Evolutionary conservation across 2,888 invertebrate species (phyloP), one percentile per base, ranked within the genome.

Genomic region (Ormia ochracea): DNA sequence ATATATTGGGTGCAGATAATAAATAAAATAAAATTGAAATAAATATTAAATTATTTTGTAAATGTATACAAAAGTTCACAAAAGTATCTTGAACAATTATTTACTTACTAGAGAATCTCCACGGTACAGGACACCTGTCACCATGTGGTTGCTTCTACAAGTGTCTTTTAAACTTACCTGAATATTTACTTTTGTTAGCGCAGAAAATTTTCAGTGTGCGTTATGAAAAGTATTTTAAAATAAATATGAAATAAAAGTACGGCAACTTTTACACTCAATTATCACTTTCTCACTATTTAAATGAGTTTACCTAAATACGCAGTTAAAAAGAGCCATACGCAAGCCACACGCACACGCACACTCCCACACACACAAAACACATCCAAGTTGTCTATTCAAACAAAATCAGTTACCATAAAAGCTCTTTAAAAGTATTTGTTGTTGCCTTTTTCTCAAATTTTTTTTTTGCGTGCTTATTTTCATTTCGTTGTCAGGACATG

Each of bases 401-500:
- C 50, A 59, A 31, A 74, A 31, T 17, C 31, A 41, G 43, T 54
- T 17, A 52, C 6, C 31, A 66, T 58, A 66, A 69, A 77, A 75
- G 43, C 43, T 68, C 9, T 33, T 43, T 17, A 50, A 66, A 75
- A 70, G 43, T 58, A 68, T 69, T 63, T 76, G n/a, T n/a, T 38
- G 17, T 69, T 56, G 61, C 45, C 68, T 19, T 23, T 58, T 50
- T 70, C n/a, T 3, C 17, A 12, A 43, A n/a, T n/a, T n/a, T n/a
- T n/a, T 45, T 50, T 28, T 66, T 48, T 45, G 4, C 12, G 31
- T 59, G n/a, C 41, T 72, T 45, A 26, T 52, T 43, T 76, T 68
- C 52, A 31, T 61, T 59, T 68, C 52, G 65, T 72, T 73, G 52
- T 21, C 69, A 77, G 69, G 69, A 63, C 63, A 56, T 63, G 63